A percentile compares a stretch with the other conserved stretches of the same genome.
Evolutionary conservation across 1,140 invertebrate genomes (phyloP).

Genomic region (Nephila pilipes): DNA sequence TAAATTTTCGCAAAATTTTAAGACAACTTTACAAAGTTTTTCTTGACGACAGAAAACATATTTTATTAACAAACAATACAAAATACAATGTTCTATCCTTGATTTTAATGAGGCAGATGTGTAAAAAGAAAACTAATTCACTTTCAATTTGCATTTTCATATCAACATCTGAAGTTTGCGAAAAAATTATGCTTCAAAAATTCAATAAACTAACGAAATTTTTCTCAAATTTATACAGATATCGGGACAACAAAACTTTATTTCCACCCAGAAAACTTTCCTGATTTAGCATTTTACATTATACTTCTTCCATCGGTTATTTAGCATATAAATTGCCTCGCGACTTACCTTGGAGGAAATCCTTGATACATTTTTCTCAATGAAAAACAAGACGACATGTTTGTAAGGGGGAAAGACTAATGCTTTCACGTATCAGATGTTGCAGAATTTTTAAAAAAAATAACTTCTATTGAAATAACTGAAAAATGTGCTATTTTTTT

Average conservation of each 20-base stretch:
- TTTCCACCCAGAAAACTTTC: background rate
- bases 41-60: too few relatives aligned
- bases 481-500: too few relatives aligned
- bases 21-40: too few relatives aligned
- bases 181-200: background rate
- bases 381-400: background rate
- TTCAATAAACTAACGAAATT: background rate
- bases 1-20: too few relatives aligned
- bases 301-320: background rate
- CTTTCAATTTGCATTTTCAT: background rate
- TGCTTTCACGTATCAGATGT: too few relatives aligned
- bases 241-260: background rate
- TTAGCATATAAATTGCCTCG: constrained; percentile 21
- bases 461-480: too few relatives aligned
- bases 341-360: background rate
- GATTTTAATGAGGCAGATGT: too few relatives aligned
- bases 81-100: too few relatives aligned
- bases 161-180: background rate
- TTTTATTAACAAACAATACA: too few relatives aligned
- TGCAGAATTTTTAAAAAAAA: too few relatives aligned
- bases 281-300: background rate
- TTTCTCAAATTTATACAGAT: background rate
- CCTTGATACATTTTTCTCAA: background rate
- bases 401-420: background rate
- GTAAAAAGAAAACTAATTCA: too few relatives aligned